Evolutionary conservation across 2,797 vertebrate species (phyloP).

Genomic region (Gephyroberyx darwinii): DNA sequence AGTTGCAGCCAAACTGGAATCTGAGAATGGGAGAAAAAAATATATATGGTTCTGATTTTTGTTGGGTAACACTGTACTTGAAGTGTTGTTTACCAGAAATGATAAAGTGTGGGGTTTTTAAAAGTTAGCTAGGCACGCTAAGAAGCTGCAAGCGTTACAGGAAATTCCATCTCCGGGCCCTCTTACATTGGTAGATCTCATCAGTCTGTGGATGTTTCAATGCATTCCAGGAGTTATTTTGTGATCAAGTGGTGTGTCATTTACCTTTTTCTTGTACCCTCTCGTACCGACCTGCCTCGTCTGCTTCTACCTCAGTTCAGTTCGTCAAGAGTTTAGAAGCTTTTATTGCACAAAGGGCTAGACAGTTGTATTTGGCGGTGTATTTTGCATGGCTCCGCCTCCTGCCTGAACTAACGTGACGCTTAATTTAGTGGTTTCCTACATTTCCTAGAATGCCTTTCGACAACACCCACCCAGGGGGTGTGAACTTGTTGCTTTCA

Average conservation of each 20-base stretch:
- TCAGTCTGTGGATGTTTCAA: neutral
- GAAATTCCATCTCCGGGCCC: too few relatives aligned
- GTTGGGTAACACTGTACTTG: constrained; percentile 32
- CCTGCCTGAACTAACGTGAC: too few relatives aligned
- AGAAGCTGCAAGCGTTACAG: neutral
- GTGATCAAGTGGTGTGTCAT: too few relatives aligned
- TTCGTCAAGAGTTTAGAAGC: too few relatives aligned
- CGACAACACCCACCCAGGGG: neutral
- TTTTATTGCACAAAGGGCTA: too few relatives aligned
- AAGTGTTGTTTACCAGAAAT: neutral
- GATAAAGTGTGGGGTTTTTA: neutral
- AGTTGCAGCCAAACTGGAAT: constrained; percentile 2
- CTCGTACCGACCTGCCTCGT: neutral
- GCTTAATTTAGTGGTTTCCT: neutral
- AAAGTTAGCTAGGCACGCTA: too few relatives aligned
- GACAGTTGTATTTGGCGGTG: too few relatives aligned
- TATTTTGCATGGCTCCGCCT: too few relatives aligned
- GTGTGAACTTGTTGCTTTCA: too few relatives aligned
- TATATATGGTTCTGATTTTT: neutral
- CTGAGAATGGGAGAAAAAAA: neutral
- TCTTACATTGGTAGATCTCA: neutral
- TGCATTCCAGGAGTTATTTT: too few relatives aligned
- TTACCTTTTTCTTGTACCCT: too few relatives aligned
- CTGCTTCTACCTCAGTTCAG: neutral
- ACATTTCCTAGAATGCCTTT: constrained; percentile 5